Conservation (phyloP, 1,140 invertebrate genomes). For the Ctenoplectra terminalis region DNA sequence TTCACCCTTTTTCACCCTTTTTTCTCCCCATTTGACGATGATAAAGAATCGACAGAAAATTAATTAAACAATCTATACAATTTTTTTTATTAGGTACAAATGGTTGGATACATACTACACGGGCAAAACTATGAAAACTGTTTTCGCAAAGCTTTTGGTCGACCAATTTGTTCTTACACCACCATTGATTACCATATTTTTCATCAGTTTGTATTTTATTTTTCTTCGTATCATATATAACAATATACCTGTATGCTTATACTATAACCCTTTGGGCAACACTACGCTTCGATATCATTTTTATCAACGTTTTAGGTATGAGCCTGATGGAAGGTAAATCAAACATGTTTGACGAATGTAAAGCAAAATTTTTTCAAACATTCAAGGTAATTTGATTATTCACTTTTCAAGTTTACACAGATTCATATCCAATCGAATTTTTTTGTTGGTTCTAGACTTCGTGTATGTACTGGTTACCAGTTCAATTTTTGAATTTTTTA, state of each 20-base stretch:
- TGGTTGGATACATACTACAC: constrained; percentile 88
- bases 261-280: neutral
- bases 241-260: neutral
- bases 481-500: constrained; percentile 89
- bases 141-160: constrained; percentile 88
- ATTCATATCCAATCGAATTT: constrained; percentile 1
- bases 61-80: neutral
- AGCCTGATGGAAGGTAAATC: constrained; percentile 87
- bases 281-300: neutral
- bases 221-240: neutral
- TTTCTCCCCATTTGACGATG: neutral
- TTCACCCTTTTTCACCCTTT: neutral
- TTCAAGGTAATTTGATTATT: constrained; percentile 82
- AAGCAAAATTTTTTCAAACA: constrained; percentile 88
- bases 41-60: neutral
- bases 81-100: constrained; percentile 86
- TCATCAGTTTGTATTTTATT: constrained; percentile 84
- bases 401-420: neutral
- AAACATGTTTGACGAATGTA: constrained; percentile 87
- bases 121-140: constrained; percentile 85
- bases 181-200: constrained; percentile 87
- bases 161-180: constrained; percentile 92
- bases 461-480: constrained; percentile 91
- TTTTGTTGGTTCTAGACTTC: constrained; percentile 81
- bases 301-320: constrained; percentile 85